A percentile compares a stretch with the other conserved stretches of the same genome.
These are phyloP conservation scores for Gymnosoma rotundatum DNA, from an alignment of 2,888 invertebrate species.

Conservation along the genomic window DNA sequence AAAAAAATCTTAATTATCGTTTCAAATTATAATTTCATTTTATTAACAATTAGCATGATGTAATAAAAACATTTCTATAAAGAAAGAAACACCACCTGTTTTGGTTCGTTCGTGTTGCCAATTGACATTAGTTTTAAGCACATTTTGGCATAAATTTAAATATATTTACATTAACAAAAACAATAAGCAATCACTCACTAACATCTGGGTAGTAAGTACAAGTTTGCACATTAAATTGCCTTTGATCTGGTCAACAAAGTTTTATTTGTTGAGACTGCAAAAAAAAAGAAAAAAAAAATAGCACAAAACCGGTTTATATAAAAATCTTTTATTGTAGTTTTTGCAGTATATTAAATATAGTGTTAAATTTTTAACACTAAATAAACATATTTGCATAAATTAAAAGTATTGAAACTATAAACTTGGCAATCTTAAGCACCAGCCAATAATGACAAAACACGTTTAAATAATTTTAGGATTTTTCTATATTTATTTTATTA, in stretches of 20 bases:
- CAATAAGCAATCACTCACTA: conserved; percentile 3
- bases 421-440: not conserved
- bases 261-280: conserved; percentile 1
- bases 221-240: not conserved
- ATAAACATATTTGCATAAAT: conserved; percentile 39
- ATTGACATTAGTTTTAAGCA: conserved; percentile 26
- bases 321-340: conserved; percentile 44
- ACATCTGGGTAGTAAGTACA: conserved; percentile 41
- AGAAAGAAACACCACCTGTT: conserved; percentile 36
- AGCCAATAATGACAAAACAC: conserved; percentile 18
- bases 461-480: conserved; percentile 22
- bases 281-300: conserved; percentile 18
- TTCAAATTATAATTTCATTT: conserved; percentile 5
- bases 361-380: conserved; percentile 30
- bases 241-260: conserved; percentile 18
- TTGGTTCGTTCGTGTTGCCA: conserved; percentile 40
- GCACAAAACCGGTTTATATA: conserved; percentile 45
- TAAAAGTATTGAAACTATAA: conserved; percentile 21
- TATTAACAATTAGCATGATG: conserved; percentile 25
- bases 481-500: not conserved
- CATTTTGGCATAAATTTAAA: conserved; percentile 49
- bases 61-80: conserved; percentile 54
- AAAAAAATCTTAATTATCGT: not conserved
- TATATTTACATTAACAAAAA: conserved; percentile 32
- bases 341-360: not conserved